phyloP scores from a whole-genome alignment of 2,888 invertebrate species.

The Dryobota labecula region DNA sequence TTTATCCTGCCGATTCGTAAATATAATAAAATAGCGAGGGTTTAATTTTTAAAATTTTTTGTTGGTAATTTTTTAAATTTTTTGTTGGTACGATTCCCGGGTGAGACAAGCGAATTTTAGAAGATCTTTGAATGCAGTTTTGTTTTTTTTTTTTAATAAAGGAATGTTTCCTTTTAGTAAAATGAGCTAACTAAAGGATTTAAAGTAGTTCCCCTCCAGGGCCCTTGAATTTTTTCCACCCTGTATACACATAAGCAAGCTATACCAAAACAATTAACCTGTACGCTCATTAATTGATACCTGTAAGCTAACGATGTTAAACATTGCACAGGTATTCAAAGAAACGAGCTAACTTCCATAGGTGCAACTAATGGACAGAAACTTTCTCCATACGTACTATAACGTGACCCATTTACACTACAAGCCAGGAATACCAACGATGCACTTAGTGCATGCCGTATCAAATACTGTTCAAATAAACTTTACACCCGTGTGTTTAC shows the following conservation, averaged over 20 bases:
- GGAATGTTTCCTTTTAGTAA: too few species aligned
- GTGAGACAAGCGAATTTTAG: too few species aligned
- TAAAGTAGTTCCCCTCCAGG: too few species aligned
- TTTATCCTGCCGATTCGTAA: too few species aligned
- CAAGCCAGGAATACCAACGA: slow-evolving; percentile 39
- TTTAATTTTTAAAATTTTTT: too few species aligned
- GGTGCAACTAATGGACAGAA: slow-evolving; percentile 43
- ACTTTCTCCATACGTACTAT: slow-evolving; percentile 4
- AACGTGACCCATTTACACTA: slow-evolving; percentile 7
- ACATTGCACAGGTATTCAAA: slow-evolving; percentile 23
- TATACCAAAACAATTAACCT: slow-evolving; percentile 5
- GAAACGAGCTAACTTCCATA: slow-evolving; percentile 4
- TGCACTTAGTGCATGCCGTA: slow-evolving; percentile 38
- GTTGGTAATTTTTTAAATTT: too few species aligned
- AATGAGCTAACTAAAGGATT: too few species aligned
- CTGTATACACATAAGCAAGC: background rate
- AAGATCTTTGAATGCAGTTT: too few species aligned
- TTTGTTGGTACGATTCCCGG: too few species aligned
- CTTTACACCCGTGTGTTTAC: slow-evolving; percentile 7
- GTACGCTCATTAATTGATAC: slow-evolving; percentile 9
- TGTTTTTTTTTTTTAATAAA: too few species aligned
- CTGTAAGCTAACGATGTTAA: slow-evolving; percentile 12
- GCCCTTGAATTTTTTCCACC: too few species aligned
- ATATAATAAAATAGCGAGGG: too few species aligned
- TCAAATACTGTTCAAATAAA: slow-evolving; percentile 39